Base-by-base conservation (phyloP, 1,140 invertebrate genomes). In the Sycophaga agraensis region DNA sequence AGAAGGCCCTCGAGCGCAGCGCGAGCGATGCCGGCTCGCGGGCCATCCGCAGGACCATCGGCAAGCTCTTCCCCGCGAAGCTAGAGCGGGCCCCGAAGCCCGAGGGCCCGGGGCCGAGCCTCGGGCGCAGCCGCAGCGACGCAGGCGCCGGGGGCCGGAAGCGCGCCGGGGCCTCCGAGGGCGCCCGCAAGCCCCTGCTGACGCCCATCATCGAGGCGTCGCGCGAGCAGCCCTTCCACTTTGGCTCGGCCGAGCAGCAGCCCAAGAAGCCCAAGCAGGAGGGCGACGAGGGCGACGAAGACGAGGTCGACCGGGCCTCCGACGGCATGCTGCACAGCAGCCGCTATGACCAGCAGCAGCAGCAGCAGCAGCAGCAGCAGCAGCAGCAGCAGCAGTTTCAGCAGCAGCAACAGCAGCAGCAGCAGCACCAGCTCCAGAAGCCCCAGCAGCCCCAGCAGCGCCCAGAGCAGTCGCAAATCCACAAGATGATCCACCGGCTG, bases 131-230 rank as follows among this genome's bases (percentile, higher is more conserved):
- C 66, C 63, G 66, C n/a, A 79, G 78, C 67, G 83, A 84, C 66
- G 81, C 65, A 0, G 70, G 71, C 40, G 69, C 77, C 19, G 14
- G 35, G 9, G 83, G 42, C 17, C 19, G 12, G 2, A 8, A 57
- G 56, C 11, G 61, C 63, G 9, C 71, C 22, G 82, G 75, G 63
- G 79, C 82, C 34, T 77, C 70, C 53, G 79, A 83, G 55, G 69
- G 68, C 19, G 74, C 70, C 59, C 88, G 86, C 71, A 85, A 86
- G 54, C 28, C 28, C 5, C 34, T 26, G 9, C 67, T 91, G n/a
- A 90, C 88, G 16, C 89, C 89, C 0, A 91, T 91, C 58, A 91
- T 90, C 50, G 89, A 91, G 78, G 74, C 77, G 73, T 85, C 79
- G 75, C 84, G 70, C 81, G 71, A 78, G 51, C 86, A 89, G 68